A percentile compares a stretch with the other conserved stretches of the same genome.
These are phyloP conservation scores for Augochlorella aurata DNA, from an alignment of 2,888 invertebrate species.

Conservation along the genomic window DNA sequence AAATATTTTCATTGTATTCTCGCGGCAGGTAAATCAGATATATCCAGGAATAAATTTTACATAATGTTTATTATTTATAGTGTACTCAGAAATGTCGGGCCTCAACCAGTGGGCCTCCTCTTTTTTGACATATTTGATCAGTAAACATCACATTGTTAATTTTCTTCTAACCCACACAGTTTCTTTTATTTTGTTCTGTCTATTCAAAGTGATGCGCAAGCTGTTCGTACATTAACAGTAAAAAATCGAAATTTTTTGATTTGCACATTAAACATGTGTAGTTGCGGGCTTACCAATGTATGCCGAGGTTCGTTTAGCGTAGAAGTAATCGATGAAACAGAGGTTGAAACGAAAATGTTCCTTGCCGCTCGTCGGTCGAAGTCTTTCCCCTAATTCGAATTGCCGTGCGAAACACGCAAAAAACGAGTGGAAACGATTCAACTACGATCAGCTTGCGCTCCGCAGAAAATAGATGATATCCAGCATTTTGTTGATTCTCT, in stretches of 20 bases:
- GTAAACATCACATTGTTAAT: conserved; percentile 78
- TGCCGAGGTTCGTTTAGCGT: background rate
- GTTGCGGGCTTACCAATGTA: background rate
- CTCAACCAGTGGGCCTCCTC: conserved; percentile 79
- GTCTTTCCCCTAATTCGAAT: background rate
- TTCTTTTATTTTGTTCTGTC: conserved; percentile 57
- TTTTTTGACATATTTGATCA: conserved; percentile 76
- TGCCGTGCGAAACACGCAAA: background rate
- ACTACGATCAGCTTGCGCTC: conserved; percentile 64
- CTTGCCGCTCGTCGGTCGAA: background rate
- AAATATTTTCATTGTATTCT: background rate
- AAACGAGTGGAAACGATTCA: background rate
- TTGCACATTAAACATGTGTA: background rate
- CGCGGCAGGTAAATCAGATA: background rate
- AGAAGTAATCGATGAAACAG: background rate
- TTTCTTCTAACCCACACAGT: conserved; percentile 74
- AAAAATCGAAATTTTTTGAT: conserved; percentile 5
- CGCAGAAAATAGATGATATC: conserved; percentile 66
- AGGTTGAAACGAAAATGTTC: background rate
- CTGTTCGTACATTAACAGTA: conserved; percentile 52
- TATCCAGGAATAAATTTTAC: conserved; percentile 73
- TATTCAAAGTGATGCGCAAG: conserved; percentile 67
- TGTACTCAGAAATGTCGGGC: conserved; percentile 78
- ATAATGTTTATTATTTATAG: conserved; percentile 79
- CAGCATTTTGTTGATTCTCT: conserved; percentile 67